These are phyloP conservation scores for Argyra leucocephala DNA, from an alignment of 2,888 invertebrate genomes.

Conservation along the genomic window DNA sequence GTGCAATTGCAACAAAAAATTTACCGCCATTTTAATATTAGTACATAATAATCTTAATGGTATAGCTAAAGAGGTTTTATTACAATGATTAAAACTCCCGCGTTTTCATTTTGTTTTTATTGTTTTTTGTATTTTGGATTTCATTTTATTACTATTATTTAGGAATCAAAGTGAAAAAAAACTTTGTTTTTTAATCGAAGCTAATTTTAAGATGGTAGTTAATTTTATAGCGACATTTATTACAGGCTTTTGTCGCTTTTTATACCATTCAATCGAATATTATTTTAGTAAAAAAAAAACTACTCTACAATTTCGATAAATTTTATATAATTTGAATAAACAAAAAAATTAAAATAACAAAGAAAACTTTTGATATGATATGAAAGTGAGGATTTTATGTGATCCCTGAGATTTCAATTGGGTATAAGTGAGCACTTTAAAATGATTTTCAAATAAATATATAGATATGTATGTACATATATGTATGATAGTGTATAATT, in stretches of 20 bases:
- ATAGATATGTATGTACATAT: too few relatives aligned
- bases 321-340: background rate
- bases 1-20: background rate
- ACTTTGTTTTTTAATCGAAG: background rate
- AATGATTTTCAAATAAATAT: too few relatives aligned
- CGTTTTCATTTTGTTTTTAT: background rate
- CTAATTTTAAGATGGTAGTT: background rate
- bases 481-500: too few relatives aligned
- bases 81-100: constrained; percentile 1
- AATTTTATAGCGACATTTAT: background rate
- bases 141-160: too few relatives aligned
- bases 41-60: background rate
- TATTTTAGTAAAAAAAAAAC: background rate
- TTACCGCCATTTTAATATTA: background rate
- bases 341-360: background rate
- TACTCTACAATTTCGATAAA: background rate
- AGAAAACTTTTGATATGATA: background rate
- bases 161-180: background rate
- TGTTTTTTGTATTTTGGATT: too few relatives aligned
- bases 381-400: background rate
- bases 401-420: background rate
- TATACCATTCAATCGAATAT: background rate
- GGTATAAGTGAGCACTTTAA: too few relatives aligned
- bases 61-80: background rate
- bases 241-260: background rate